Base-by-base conservation (phyloP, 2,888 invertebrate genomes). In the Nomada fucata region DNA sequence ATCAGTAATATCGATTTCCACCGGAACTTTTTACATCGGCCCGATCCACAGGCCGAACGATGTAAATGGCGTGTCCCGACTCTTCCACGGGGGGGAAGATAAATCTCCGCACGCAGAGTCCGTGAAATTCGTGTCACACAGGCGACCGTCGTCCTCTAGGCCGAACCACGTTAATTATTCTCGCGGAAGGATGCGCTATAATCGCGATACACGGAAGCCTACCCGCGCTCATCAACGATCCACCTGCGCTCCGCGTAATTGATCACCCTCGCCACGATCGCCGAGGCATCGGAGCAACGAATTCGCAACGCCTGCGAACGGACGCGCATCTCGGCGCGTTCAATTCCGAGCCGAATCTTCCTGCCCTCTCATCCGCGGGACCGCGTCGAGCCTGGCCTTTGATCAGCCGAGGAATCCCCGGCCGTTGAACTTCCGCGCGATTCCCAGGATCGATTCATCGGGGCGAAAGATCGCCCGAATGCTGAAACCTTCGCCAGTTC, bases 91-190 rank as follows among this genome's bases (percentile, higher is more conserved):
- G 71, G 57, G 74, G 57, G 26, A 26, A 26, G 87, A 82, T 87
- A 85, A 87, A 87, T 87, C 83, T 76, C 79, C 20, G 79, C 53
- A 60, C 53, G 77, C 74, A 60, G 63, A 59, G 68, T 74, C 67
- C 81, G 76, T 81, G 79, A 80, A 83, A 83, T 84, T 79, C 67
- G 72, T 36, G 71, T 82, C 71, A 81, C 83, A 64, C 85, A 63
- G 74, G 79, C 76, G 83, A 84, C 86, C 78, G 70, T 78, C 69
- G 68, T 75, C 73, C 65, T 52, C 55, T 60, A 67, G 76, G 53
- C 59, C 26, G 71, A 79, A 77, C 73, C 76, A 73, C 75, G 79
- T 82, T 84, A 84, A 87, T 87, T 87, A 87, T 84, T 80, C 80
- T 69, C 64, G 65, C 69, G 76, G 73, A 82, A 82, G 77, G 84